phyloP scores from a whole-genome alignment of 2,113 vertebrate genomes.

The Perca fluviatilis region DNA sequence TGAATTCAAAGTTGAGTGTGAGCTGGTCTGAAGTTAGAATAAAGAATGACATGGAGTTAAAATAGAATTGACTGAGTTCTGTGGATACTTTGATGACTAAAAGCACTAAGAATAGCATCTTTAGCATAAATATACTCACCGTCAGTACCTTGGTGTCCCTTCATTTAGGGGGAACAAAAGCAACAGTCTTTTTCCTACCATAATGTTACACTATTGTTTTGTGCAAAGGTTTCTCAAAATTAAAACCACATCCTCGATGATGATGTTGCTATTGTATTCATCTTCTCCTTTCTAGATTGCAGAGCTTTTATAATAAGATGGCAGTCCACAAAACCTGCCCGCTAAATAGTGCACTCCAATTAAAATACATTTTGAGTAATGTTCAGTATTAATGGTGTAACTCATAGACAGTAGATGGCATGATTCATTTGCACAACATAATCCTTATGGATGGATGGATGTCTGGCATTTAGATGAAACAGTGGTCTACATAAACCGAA shows the following conservation, averaged over 20 bases:
- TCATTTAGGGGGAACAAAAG: neutral
- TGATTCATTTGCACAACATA: neutral
- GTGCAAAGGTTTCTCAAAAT: slow-evolving; percentile 34
- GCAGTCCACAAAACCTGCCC: slow-evolving; percentile 5
- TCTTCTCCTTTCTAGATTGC: neutral
- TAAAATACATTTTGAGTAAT: slow-evolving; percentile 28
- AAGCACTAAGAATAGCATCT: slow-evolving; percentile 10
- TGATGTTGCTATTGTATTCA: neutral
- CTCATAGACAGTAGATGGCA: neutral
- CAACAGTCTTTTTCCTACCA: slow-evolving; percentile 2
- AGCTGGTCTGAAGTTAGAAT: slow-evolving; percentile 16
- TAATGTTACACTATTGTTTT: slow-evolving; percentile 17
- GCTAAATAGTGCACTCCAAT: neutral
- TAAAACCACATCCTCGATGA: neutral
- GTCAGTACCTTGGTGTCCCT: neutral
- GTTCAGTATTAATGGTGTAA: slow-evolving; percentile 21
- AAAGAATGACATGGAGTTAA: neutral
- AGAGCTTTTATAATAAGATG: neutral
- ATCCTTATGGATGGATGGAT: neutral
- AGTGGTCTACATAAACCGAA: neutral
- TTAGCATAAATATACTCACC: neutral
- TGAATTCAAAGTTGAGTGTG: neutral
- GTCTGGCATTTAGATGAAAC: neutral
- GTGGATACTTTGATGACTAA: slow-evolving; percentile 12
- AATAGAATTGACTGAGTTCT: neutral